Percentiles rank a stretch among this genome's conserved stretches.
phyloP scores from a whole-genome alignment of 2,797 vertebrate genomes.

The Cossypha caffra region DNA sequence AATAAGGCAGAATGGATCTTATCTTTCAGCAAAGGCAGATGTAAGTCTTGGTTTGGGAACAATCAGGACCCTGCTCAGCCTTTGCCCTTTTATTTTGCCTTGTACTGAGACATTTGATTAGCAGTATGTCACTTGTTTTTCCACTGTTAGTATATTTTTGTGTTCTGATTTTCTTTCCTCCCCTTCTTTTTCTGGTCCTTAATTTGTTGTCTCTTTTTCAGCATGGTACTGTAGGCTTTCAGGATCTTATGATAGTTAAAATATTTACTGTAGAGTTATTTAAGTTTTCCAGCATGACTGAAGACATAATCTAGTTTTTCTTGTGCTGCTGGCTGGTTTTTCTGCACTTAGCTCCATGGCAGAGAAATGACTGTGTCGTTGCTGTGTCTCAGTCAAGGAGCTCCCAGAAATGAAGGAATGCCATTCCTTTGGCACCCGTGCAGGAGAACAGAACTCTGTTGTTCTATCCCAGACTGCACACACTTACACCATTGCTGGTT shows the following conservation, averaged over 20 bases:
- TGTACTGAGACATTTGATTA: not conserved
- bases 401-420: not conserved
- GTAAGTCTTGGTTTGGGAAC: not conserved
- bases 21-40: not conserved
- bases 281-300: not conserved
- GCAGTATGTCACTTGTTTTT: not conserved
- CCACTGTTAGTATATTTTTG: not conserved
- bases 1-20: not conserved
- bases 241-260: not conserved
- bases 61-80: not conserved
- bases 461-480: not conserved
- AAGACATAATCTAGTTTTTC: not conserved
- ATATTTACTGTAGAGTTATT: not conserved
- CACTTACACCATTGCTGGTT: not conserved
- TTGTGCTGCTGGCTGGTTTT: not conserved
- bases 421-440: rapidly evolving
- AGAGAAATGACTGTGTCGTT: not conserved
- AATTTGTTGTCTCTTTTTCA: not conserved
- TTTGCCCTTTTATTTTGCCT: not conserved
- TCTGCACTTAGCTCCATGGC: not conserved
- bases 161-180: not conserved
- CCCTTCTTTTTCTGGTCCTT: not conserved
- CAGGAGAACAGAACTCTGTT: not conserved
- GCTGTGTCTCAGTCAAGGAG: not conserved
- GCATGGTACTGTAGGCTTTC: not conserved